Conservation (phyloP, 2,888 invertebrate genomes). For the Mesoligia furuncula region DNA sequence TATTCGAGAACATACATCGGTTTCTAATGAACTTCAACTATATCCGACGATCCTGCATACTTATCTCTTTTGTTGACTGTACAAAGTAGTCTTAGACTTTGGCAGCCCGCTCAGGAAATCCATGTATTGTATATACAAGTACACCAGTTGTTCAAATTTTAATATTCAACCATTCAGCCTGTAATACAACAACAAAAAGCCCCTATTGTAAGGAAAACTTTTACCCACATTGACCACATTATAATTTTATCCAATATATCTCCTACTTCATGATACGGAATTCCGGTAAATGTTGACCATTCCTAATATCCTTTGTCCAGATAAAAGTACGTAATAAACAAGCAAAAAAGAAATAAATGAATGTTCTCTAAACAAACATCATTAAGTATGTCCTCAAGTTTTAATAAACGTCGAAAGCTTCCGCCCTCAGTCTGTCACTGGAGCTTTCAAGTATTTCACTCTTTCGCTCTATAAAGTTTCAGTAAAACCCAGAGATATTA, state of each 20-base stretch:
- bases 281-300: slow-evolving; percentile 4
- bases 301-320: slow-evolving; percentile 30
- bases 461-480: slow-evolving; percentile 37
- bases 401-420: slow-evolving; percentile 60
- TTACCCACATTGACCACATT: neutral
- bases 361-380: slow-evolving; percentile 48
- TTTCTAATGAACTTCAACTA: too few relatives aligned
- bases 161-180: neutral
- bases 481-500: slow-evolving; percentile 12
- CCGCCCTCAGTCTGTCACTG: slow-evolving; percentile 34
- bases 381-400: slow-evolving; percentile 58
- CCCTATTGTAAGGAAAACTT: neutral
- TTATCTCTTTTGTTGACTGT: too few relatives aligned
- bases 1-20: too few relatives aligned
- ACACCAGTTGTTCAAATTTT: neutral
- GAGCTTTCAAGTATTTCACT: slow-evolving; percentile 55
- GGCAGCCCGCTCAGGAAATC: neutral
- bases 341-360: slow-evolving; percentile 11
- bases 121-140: neutral
- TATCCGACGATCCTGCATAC: too few relatives aligned
- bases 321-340: slow-evolving; percentile 19
- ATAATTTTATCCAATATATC: neutral
- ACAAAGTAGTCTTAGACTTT: neutral
- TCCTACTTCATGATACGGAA: neutral
- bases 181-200: neutral